Conservation (phyloP, 2,797 vertebrate species). For the Numenius phaeopus region DNA sequence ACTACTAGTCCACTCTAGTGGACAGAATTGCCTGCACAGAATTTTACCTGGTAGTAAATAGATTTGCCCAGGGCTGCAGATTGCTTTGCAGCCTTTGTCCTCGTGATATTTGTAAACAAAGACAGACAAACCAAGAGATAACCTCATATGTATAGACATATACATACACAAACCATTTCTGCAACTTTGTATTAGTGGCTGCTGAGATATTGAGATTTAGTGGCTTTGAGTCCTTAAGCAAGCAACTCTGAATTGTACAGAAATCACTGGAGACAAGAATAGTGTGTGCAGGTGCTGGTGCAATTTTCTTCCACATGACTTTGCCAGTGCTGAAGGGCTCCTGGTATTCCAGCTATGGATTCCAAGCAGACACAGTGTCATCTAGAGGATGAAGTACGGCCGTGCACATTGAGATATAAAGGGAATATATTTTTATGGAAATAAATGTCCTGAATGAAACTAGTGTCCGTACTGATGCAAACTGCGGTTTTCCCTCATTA, state of each 20-base stretch:
- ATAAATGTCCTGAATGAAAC: not conserved
- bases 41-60: not conserved
- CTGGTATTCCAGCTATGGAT: not conserved
- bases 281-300: slow-evolving; percentile 32
- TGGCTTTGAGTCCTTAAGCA: not conserved
- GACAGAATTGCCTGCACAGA: not conserved
- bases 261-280: slow-evolving; percentile 10
- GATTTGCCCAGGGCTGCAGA: not conserved
- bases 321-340: slow-evolving; percentile 29
- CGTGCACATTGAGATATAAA: not conserved
- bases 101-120: not conserved
- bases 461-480: not conserved
- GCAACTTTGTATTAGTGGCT: not conserved
- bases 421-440: not conserved
- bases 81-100: not conserved
- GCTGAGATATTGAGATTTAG: not conserved
- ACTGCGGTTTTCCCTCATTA: not conserved
- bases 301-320: slow-evolving; percentile 48
- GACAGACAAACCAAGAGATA: not conserved
- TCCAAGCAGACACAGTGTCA: slow-evolving; percentile 70
- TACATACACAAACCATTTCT: not conserved
- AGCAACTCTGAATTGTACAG: not conserved
- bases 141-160: not conserved
- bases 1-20: not conserved
- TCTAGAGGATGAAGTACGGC: slow-evolving; percentile 57